Evolutionary conservation across 2,113 vertebrate genomes (phyloP).

Genomic region (Rhinopomastus cyanomelas): DNA sequence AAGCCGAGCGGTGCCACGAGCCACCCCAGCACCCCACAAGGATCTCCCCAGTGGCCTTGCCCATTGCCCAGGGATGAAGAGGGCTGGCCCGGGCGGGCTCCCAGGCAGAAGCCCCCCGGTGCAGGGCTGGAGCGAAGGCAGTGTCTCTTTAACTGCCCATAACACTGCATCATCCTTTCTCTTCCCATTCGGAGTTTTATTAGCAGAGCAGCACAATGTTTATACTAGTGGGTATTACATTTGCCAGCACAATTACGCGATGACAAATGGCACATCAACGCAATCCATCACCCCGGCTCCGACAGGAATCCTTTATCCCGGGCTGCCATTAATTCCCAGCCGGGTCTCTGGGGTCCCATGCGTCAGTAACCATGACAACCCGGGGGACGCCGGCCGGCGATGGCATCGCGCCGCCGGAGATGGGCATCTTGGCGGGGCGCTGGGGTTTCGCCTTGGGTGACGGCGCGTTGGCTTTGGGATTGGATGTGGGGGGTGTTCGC

Average conservation of each 20-base stretch:
- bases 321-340: slow-evolving; percentile 94
- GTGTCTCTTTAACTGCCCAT: slow-evolving; percentile 89
- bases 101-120: slow-evolving; percentile 34
- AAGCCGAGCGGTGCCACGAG: rapidly evolving
- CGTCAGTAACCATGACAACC: slow-evolving; percentile 94
- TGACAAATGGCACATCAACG: slow-evolving; percentile 99
- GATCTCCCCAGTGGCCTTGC: rapidly evolving
- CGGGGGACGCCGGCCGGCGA: slow-evolving; percentile 80
- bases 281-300: slow-evolving; percentile 93
- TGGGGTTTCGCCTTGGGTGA: slow-evolving; percentile 83
- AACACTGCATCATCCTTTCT: slow-evolving; percentile 90
- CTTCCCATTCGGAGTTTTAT: slow-evolving; percentile 92
- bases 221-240: slow-evolving; percentile 99
- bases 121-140: slow-evolving; percentile 68
- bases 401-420: slow-evolving; percentile 83
- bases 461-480: not conserved
- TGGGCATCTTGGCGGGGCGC: slow-evolving; percentile 72
- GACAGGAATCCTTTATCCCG: slow-evolving; percentile 99
- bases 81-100: not conserved
- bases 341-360: slow-evolving; percentile 94
- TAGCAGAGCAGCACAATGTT: slow-evolving; percentile 94
- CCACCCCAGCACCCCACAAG: rapidly evolving
- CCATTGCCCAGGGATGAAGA: not conserved
- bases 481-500: rapidly evolving
- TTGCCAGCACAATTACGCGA: slow-evolving; percentile 99